Conservation (phyloP, 2,888 invertebrate species). For the Synanthedon formicaeformis region DNA sequence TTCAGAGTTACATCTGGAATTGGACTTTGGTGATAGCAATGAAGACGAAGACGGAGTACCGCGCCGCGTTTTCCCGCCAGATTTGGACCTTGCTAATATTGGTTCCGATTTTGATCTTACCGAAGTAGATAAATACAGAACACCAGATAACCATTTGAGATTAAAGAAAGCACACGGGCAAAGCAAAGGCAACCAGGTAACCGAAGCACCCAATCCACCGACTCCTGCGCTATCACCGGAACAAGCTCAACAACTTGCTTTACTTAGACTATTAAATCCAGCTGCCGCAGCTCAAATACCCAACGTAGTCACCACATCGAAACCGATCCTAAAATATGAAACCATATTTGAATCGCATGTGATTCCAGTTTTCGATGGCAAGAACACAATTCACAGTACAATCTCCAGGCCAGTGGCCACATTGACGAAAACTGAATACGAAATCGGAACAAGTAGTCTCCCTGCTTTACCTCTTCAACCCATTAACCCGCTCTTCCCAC, state of each 20-base stretch:
- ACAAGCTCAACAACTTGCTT: slow-evolving; percentile 80
- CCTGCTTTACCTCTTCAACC: slow-evolving; percentile 70
- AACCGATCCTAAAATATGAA: slow-evolving; percentile 80
- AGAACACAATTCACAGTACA: slow-evolving; percentile 81
- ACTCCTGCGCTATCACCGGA: slow-evolving; percentile 74
- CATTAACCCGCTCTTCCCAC: slow-evolving; percentile 69
- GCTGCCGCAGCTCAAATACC: slow-evolving; percentile 75
- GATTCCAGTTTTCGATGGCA: slow-evolving; percentile 81
- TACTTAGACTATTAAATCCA: slow-evolving; percentile 78
- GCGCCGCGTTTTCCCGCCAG: slow-evolving; percentile 71
- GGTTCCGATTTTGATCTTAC: slow-evolving; percentile 79
- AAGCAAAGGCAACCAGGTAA: slow-evolving; percentile 58
- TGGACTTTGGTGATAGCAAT: slow-evolving; percentile 87
- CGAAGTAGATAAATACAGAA: slow-evolving; percentile 75
- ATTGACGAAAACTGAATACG: slow-evolving; percentile 82
- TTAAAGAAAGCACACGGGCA: slow-evolving; percentile 60
- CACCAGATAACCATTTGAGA: slow-evolving; percentile 66
- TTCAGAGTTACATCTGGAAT: slow-evolving; percentile 85
- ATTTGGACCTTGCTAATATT: slow-evolving; percentile 78
- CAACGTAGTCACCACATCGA: slow-evolving; percentile 82
- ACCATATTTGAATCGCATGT: slow-evolving; percentile 87
- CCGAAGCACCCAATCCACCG: slow-evolving; percentile 57
- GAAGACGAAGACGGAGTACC: slow-evolving; percentile 69
- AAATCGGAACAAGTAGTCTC: slow-evolving; percentile 80
- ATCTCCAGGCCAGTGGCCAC: slow-evolving; percentile 84